Conservation (phyloP, 2,888 invertebrate species). For the Oegoconia quadripuncta region DNA sequence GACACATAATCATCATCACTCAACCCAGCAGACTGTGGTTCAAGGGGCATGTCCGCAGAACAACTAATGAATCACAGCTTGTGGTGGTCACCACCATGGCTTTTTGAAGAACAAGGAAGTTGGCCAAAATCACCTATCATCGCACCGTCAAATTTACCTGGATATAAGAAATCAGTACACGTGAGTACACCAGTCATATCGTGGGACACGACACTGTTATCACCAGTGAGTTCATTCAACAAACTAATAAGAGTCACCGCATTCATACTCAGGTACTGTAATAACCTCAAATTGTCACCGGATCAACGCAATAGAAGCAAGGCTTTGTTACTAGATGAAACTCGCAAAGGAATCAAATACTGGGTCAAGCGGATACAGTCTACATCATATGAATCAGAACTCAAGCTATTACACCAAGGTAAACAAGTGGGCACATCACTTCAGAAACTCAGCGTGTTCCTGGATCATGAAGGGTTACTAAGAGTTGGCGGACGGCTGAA, state of each 20-base stretch:
- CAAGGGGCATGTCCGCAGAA: background rate
- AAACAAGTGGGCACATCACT: background rate
- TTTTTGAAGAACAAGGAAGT: background rate
- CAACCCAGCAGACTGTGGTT: background rate
- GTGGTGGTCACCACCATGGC: background rate
- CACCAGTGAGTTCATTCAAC: background rate
- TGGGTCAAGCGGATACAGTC: background rate
- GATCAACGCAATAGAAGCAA: no score
- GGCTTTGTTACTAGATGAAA: background rate
- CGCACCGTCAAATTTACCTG: background rate
- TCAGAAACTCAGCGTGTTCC: slow-evolving; percentile 5
- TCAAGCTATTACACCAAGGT: background rate
- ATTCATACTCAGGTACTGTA: background rate
- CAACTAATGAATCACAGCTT: background rate
- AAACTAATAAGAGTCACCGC: background rate
- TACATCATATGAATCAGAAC: background rate
- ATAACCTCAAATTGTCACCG: background rate
- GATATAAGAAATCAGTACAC: background rate
- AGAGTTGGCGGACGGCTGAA: slow-evolving; percentile 11
- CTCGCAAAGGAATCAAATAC: background rate
- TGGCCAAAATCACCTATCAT: background rate
- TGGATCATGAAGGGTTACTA: slow-evolving; percentile 8
- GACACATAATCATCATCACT: background rate
- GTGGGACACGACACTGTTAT: no score
- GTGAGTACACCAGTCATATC: no score